A percentile compares a stretch with the other conserved stretches of the same genome.
phyloP scores from a whole-genome alignment of 2,888 invertebrate genomes.

The Tyria jacobaeae region DNA sequence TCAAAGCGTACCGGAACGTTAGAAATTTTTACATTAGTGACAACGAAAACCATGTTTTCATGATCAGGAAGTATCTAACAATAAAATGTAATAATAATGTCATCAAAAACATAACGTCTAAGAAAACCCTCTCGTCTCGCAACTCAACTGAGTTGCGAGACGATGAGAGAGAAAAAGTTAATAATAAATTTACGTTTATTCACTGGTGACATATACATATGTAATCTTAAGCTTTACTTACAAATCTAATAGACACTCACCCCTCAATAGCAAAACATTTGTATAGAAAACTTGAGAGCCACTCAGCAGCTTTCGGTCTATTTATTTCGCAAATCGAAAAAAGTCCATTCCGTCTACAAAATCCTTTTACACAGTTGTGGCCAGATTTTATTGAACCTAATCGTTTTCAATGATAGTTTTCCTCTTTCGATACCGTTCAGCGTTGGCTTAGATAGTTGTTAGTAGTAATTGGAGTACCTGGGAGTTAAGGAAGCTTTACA shows the following conservation, averaged over 20 bases:
- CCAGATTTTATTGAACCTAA: conserved; percentile 18
- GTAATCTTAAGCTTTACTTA: background rate
- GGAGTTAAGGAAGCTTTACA: background rate
- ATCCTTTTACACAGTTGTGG: conserved; percentile 19
- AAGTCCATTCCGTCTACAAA: conserved; percentile 12
- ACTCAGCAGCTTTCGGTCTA: conserved; percentile 10
- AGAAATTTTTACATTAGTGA: conserved; percentile 5
- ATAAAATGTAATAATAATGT: background rate
- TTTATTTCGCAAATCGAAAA: conserved; percentile 19
- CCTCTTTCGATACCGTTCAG: conserved; percentile 10
- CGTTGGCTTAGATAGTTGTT: conserved; percentile 6
- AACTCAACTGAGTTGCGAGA: no score
- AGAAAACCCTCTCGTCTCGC: no score
- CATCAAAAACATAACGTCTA: no score
- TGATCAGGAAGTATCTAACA: background rate
- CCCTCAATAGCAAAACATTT: background rate
- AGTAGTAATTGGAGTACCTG: conserved; percentile 1
- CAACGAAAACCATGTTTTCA: background rate
- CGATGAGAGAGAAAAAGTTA: no score
- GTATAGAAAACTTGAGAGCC: conserved; percentile 3
- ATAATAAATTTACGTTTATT: background rate
- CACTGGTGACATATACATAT: no score
- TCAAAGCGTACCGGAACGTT: conserved; percentile 28
- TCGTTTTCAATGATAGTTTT: conserved; percentile 19
- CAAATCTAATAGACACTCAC: background rate